These are phyloP conservation scores for Lasioglossum lativentre DNA, from an alignment of 2,888 invertebrate species.

Conservation along the genomic window DNA sequence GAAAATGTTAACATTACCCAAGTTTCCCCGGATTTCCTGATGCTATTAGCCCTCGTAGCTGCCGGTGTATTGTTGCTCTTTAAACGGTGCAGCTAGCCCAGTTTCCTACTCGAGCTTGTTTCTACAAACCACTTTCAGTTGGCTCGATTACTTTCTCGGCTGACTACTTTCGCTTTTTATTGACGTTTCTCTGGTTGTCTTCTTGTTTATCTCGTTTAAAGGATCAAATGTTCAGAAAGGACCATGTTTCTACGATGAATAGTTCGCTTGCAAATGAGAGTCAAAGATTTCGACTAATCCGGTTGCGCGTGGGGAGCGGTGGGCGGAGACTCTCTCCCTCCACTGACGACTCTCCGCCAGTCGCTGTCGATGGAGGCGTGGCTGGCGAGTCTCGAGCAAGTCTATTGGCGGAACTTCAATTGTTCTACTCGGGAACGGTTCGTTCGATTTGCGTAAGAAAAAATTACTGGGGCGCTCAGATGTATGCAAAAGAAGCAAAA, in stretches of 20 bases:
- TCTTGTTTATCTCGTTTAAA: neutral
- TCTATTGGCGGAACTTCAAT: neutral
- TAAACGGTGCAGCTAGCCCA: neutral
- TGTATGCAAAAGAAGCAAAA: neutral
- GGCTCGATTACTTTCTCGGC: too few species aligned
- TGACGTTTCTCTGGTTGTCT: neutral
- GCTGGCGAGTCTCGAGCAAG: too few species aligned
- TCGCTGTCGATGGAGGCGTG: too few species aligned
- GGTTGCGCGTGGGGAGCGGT: neutral
- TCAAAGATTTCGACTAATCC: neutral
- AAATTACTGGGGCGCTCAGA: neutral
- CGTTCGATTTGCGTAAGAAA: neutral
- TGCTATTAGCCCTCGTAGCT: neutral
- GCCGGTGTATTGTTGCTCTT: too few species aligned
- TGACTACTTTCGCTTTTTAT: neutral
- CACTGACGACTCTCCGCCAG: neutral
- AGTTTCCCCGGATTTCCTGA: conserved; percentile 3
- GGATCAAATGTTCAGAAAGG: neutral
- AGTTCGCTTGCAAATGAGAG: neutral
- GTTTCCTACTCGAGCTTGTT: neutral
- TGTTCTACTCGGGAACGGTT: neutral
- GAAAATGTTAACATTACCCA: conserved; percentile 1
- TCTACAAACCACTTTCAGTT: neutral
- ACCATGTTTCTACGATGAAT: neutral
- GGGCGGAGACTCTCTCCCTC: neutral